Base-by-base conservation (phyloP, 2,113 vertebrate species). In the Phylloscopus trochiloides region DNA sequence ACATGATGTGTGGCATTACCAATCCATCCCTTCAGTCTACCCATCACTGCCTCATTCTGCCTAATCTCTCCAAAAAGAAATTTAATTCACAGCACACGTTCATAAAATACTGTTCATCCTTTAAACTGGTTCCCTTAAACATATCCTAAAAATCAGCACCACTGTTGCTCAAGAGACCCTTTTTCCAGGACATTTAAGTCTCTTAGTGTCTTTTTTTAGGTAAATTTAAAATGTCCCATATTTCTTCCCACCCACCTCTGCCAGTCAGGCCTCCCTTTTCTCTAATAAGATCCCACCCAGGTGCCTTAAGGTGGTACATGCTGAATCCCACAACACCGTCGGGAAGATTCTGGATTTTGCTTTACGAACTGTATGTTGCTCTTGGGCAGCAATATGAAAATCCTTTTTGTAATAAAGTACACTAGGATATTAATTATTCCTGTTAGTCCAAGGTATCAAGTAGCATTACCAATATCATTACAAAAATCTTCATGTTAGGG, bases 1-100 rank as follows among this genome's bases (percentile, higher is more conserved):
- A 71, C 31, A 7, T 12, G 31, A 45, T 42, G 8, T 22, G 29
- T 0, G 1, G 22, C 12, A 67, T n/a, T 38, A 62, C 17, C 1
- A 7, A 77, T 45, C 43, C 54, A 65, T 19, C 10, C 22, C 16
- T 92, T 78, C 51, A 62, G 9, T 74, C 31, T 57, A 6, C 12
- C 18, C 16, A 48, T 51, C 67, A 77, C 13, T 25, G 11, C 29
- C 94, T 73, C 25, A 14, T 54, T n/a, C 26, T 63, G 51, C 19
- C 51, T 73, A 48, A 52, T 17, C 13, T 75, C 88, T 88, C 47
- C 32, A 79, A 43, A 73, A 63, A 51, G 5, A 73, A 70, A 62
- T 36, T 19, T 40, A 65, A 68, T 18, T 48, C 58, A 79, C 11
- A 75, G 31, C 34, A 63, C 14, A 48, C 10, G 17, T 81, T 67